Evolutionary conservation across 35 echinoderm and acorn worm genomes (phyloP).

Genomic region (Heliocidaris erythrogramma): DNA sequence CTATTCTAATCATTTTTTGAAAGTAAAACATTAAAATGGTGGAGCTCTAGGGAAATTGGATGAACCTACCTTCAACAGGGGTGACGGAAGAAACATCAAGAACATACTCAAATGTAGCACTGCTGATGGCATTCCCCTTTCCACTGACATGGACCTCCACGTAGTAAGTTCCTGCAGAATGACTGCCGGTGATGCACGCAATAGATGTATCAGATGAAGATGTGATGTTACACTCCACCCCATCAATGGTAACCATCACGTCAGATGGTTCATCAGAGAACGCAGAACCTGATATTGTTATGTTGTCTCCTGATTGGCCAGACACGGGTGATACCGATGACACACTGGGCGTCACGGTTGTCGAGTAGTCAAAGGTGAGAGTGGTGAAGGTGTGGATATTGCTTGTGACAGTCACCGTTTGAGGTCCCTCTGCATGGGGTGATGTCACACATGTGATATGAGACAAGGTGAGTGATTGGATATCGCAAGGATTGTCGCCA

Average conservation of each 20-base stretch:
- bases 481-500: constrained; percentile 51
- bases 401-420: constrained; percentile 55
- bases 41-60: not conserved
- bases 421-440: not conserved
- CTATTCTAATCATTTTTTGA: no score
- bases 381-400: constrained; percentile 22
- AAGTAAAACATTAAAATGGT: not conserved
- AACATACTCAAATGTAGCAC: constrained; percentile 66
- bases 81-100: constrained; percentile 30
- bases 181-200: constrained; percentile 60
- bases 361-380: constrained; percentile 38
- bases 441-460: constrained; percentile 66
- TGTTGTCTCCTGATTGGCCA: constrained; percentile 58
- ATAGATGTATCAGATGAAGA: constrained; percentile 44
- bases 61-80: constrained; percentile 74
- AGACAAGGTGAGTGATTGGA: constrained; percentile 67
- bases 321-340: constrained; percentile 60
- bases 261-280: constrained; percentile 49
- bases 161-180: constrained; percentile 73
- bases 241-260: constrained; percentile 67
- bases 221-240: constrained; percentile 58
- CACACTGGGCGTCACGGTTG: constrained; percentile 59
- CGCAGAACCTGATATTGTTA: constrained; percentile 67
- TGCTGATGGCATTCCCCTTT: constrained; percentile 45
- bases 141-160: constrained; percentile 56